Conservation (phyloP, 2,797 vertebrate species). For the Numenius phaeopus region DNA sequence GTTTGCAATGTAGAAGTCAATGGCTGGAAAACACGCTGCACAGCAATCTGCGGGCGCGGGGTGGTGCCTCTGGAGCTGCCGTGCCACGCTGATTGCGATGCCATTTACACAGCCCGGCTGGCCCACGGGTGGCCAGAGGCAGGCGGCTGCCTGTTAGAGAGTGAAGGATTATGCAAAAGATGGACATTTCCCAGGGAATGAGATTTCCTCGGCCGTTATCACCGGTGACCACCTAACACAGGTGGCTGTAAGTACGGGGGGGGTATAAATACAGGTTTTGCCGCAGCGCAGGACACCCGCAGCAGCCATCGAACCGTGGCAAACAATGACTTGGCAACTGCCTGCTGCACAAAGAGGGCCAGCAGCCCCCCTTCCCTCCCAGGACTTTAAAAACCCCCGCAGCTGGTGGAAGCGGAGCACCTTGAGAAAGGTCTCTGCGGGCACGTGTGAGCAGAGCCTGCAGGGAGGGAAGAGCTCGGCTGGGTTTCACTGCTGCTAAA, state of each 20-base stretch:
- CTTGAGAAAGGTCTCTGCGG: not conserved
- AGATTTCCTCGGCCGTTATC: not conserved
- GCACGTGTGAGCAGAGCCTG: not conserved
- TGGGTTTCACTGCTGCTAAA: not conserved
- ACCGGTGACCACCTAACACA: not conserved
- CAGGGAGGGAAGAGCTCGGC: not conserved
- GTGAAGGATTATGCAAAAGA: not conserved
- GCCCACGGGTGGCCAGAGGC: constrained; percentile 31
- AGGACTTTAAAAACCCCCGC: not conserved
- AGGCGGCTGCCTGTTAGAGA: constrained; percentile 4
- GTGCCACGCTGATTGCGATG: not conserved
- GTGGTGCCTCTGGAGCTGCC: not conserved
- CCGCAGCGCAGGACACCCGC: not conserved
- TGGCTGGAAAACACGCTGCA: not conserved
- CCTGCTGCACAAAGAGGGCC: not conserved
- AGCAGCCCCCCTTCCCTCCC: not conserved
- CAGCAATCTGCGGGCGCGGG: not conserved
- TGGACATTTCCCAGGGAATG: not conserved
- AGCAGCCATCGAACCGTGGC: not conserved
- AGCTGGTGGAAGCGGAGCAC: not conserved
- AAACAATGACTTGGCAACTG: not conserved
- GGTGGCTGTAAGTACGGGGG: not conserved
- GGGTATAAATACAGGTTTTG: not conserved
- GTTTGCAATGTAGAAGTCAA: not conserved
- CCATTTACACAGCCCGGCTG: constrained; percentile 48